Conservation (phyloP, 92 coral and sea anemone species). For the Palythoa heliodiscus region DNA sequence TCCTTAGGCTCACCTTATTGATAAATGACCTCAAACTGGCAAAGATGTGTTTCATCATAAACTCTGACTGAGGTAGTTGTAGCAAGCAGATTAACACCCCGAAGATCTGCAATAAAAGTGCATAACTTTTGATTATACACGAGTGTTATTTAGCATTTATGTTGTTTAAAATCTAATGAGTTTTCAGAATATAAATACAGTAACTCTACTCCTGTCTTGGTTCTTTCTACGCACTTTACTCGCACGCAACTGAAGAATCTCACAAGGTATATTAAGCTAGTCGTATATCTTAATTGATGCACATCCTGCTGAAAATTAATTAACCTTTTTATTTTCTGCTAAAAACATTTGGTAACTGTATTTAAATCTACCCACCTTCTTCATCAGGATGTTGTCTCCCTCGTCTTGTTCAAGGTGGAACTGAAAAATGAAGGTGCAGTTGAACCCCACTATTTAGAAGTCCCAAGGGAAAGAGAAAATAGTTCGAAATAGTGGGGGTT, state of each 20-base stretch:
- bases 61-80: slow-evolving; percentile 94
- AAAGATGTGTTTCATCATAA: slow-evolving; percentile 95
- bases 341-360: neutral
- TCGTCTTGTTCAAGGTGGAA: slow-evolving; percentile 97
- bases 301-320: neutral
- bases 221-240: no score
- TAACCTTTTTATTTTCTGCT: neutral
- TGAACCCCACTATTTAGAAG: neutral
- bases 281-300: neutral
- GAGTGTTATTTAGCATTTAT: neutral
- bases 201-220: neutral
- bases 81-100: slow-evolving; percentile 85
- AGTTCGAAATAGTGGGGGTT: no score
- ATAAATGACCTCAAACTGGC: slow-evolving; percentile 95
- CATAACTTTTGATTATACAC: neutral
- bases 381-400: slow-evolving; percentile 94
- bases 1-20: slow-evolving; percentile 71
- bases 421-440: slow-evolving; percentile 37
- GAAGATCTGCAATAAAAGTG: slow-evolving; percentile 67
- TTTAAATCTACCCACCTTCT: slow-evolving; percentile 60
- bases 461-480: no score
- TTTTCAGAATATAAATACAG: neutral
- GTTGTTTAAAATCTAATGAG: no score
- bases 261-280: no score
- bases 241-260: no score